Conservation (phyloP, 2,113 vertebrate genomes). For the Corynorhinus townsendii region DNA sequence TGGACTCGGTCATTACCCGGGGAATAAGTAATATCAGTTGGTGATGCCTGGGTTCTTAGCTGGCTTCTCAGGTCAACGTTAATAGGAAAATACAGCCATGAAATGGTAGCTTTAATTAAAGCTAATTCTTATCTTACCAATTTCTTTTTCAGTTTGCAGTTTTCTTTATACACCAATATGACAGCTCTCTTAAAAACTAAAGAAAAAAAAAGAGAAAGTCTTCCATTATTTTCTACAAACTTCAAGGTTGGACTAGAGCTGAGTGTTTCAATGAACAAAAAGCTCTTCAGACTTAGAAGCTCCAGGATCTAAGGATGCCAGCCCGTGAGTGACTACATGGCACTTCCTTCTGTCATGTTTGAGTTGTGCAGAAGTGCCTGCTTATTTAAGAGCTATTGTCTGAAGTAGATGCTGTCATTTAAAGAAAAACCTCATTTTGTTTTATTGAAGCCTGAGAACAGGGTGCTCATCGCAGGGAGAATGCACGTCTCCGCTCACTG, state of each 20-base stretch:
- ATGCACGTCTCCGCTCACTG: background rate
- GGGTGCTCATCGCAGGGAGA: background rate
- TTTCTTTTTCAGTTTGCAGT: constrained; percentile 96
- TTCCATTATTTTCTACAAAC: constrained; percentile 22
- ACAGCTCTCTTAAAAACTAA: constrained; percentile 97
- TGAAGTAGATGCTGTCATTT: background rate
- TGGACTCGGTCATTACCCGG: background rate
- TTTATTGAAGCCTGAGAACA: background rate
- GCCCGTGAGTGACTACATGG: background rate
- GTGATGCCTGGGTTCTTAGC: background rate
- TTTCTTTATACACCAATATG: constrained; percentile 96
- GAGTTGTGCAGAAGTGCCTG: background rate
- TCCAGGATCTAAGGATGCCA: background rate
- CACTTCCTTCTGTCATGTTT: background rate
- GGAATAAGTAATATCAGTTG: background rate
- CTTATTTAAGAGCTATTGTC: background rate
- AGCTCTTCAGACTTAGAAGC: background rate
- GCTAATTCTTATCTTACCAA: constrained; percentile 82
- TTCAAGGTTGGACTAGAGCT: background rate
- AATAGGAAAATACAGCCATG: background rate
- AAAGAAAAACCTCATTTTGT: no score
- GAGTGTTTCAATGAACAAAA: background rate
- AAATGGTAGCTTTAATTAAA: background rate
- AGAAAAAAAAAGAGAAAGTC: constrained; percentile 61
- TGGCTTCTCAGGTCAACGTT: background rate